Base-by-base conservation (phyloP, 2,797 vertebrate species). In the Phylloscopus collybita region DNA sequence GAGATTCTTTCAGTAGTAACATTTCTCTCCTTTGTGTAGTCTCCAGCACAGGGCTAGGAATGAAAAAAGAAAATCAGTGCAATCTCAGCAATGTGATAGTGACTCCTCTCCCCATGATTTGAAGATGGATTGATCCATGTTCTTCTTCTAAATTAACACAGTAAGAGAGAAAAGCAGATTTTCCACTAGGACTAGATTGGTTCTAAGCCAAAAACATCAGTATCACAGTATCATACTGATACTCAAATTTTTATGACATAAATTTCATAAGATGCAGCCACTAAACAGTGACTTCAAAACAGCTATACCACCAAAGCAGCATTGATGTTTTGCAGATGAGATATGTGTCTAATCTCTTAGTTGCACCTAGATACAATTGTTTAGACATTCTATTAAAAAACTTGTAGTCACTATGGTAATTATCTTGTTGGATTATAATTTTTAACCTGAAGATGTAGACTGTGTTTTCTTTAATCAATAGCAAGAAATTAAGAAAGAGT, bases 371-470 rank as follows among this genome's bases (percentile, higher is more conserved):
- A 82, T 47, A 25, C 6, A 70, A 32, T 49, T 81, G 22, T 36
- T 90, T 61, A 82, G 21, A 45, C 11, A 29, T 78, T 71, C 25
- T n/a, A 54, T 71, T 85, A 53, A 88, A 90, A 92, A 89, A 56
- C 27, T 34, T 59, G 10, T 29, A 78, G 11, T 10, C 18, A 67
- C 8, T 71, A 4, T 23, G 38, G 15, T 47, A 40, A 71, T 47
- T 47, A 32, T 4, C 6, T 54, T 9, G 9, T 19, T 56, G 13
- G 38, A 53, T 47, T 66, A 38, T n/a, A 38, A n/a, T 47, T 64
- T 88, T 64, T 80, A 30, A 9, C 18, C 44, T 64, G 21, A 83
- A 90, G 21, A 60, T 66, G 26, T 17, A 30, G 36, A 38, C 1
- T 67, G 30, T 7, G 29, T 75, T 47, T 74, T 90, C 30, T 78